phyloP scores from a whole-genome alignment of 2,888 invertebrate genomes.

The Penaeus monodon region DNA sequence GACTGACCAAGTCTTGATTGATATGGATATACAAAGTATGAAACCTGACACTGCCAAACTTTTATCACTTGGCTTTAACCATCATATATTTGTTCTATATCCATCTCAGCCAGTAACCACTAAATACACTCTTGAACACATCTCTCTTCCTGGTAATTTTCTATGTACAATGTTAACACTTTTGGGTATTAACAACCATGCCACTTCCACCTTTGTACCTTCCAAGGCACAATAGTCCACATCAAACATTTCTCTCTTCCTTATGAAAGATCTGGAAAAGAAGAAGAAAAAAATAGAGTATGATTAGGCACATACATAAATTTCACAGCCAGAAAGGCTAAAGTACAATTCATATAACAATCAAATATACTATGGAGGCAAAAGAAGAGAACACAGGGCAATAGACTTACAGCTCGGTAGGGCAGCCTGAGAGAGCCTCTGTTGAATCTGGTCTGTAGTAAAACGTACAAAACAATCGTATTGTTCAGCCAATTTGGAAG shows the following conservation, averaged over 20 bases:
- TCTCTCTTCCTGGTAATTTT: conserved; percentile 26
- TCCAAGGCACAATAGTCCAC: conserved; percentile 57
- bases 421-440: conserved; percentile 74
- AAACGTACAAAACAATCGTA: conserved; percentile 99
- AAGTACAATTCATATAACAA: too few species aligned
- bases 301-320: too few species aligned
- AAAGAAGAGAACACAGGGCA: too few species aligned
- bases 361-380: too few species aligned
- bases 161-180: conserved; percentile 51
- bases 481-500: conserved; percentile 95
- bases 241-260: conserved; percentile 36
- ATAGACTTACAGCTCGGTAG: conserved; percentile 68
- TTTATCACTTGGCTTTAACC: conserved; percentile 32
- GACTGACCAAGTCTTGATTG: conserved; percentile 39
- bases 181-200: conserved; percentile 36
- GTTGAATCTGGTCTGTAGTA: conserved; percentile 96
- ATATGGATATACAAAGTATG: conserved; percentile 46
- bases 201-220: conserved; percentile 53
- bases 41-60: conserved; percentile 38
- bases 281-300: neutral
- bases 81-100: conserved; percentile 38
- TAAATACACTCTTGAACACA: conserved; percentile 37
- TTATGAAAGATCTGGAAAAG: conserved; percentile 55
- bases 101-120: conserved; percentile 50
- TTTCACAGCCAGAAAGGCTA: too few species aligned